phyloP scores from a whole-genome alignment of 2,113 vertebrate species.

The Ptilorrhoa leucosticta region DNA sequence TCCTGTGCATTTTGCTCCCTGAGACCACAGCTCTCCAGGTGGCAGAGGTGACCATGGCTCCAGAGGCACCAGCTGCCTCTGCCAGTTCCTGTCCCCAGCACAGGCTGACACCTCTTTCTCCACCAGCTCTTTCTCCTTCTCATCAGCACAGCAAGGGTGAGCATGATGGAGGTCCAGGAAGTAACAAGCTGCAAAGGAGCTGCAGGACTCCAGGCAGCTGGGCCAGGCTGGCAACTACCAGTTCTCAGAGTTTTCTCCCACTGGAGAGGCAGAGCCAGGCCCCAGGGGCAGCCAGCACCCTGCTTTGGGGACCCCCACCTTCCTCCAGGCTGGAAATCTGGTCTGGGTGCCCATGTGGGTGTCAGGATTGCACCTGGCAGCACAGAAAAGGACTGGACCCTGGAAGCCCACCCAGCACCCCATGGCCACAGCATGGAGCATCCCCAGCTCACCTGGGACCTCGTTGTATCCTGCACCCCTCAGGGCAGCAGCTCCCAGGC shows the following conservation, averaged over 20 bases:
- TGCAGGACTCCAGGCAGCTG: not conserved
- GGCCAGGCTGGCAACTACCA: rapidly evolving
- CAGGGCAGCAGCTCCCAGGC: rapidly evolving
- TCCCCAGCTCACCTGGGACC: not conserved
- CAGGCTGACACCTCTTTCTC: not conserved
- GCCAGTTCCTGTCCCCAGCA: not conserved
- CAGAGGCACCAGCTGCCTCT: not conserved
- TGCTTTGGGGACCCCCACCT: rapidly evolving
- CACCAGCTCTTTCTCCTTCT: not conserved
- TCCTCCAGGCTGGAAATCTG: not conserved
- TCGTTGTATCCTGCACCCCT: rapidly evolving
- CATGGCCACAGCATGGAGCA: rapidly evolving
- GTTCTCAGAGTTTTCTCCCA: rapidly evolving
- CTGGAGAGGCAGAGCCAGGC: not conserved
- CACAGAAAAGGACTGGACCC: not conserved
- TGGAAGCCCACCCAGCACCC: not conserved
- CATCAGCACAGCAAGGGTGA: not conserved
- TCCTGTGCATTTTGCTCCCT: not conserved
- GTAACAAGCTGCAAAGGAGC: not conserved
- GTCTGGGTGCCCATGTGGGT: not conserved
- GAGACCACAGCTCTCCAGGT: rapidly evolving
- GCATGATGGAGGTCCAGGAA: rapidly evolving
- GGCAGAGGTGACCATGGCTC: not conserved
- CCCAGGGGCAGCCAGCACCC: not conserved
- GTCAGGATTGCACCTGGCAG: not conserved